phyloP scores from a whole-genome alignment of 1,140 invertebrate species.

The Drosophila lacertosa region DNA sequence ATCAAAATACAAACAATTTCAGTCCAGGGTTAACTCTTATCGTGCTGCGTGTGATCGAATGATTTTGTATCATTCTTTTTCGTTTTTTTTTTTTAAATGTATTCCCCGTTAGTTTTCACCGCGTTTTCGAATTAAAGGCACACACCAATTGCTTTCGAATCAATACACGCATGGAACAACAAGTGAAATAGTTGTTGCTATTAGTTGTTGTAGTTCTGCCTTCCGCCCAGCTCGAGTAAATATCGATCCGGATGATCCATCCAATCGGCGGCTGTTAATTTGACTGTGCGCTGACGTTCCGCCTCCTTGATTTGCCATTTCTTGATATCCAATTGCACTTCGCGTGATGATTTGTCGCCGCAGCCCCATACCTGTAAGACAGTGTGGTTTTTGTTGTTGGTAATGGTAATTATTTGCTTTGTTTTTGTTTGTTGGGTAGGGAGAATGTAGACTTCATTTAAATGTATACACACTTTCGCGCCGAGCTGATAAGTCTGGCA shows the following conservation, averaged over 20 bases:
- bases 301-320: conserved; percentile 95
- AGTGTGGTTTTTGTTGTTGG: conserved; percentile 73
- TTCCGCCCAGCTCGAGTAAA: conserved; percentile 92
- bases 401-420: conserved; percentile 51
- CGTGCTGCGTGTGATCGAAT: conserved; percentile 44
- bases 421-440: conserved; percentile 23
- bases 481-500: conserved; percentile 3
- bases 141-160: conserved; percentile 39
- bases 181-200: conserved; percentile 5
- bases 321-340: conserved; percentile 93
- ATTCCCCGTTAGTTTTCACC: conserved; percentile 31
- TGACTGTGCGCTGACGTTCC: conserved; percentile 91
- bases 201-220: conserved; percentile 88
- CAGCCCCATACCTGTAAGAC: conserved; percentile 91
- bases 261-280: conserved; percentile 93
- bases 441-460: conserved; percentile 73
- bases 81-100: conserved; percentile 22
- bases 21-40: conserved; percentile 65
- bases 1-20: conserved; percentile 72
- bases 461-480: conserved; percentile 37
- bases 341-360: conserved; percentile 89
- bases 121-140: conserved; percentile 30
- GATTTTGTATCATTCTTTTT: conserved; percentile 12
- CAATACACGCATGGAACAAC: conserved; percentile 45
- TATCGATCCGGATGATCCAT: conserved; percentile 95